These are phyloP conservation scores for Quadroppia sp. DNA, from an alignment of 2,888 invertebrate genomes.

Conservation along the genomic window DNA sequence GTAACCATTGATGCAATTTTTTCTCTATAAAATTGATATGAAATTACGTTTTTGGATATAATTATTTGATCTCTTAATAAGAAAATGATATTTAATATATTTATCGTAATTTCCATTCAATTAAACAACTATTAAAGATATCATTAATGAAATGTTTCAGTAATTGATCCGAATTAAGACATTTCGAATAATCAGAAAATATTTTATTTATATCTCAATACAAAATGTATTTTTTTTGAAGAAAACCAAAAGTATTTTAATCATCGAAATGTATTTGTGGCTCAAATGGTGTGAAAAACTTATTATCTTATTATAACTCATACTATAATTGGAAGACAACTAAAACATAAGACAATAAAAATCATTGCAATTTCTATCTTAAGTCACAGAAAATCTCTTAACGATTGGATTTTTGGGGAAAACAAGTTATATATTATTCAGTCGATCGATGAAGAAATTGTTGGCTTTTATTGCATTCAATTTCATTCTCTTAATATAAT, in stretches of 20 bases:
- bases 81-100: too few relatives aligned
- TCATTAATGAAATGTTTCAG: too few relatives aligned
- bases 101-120: too few relatives aligned
- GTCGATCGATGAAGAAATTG: conserved; percentile 7
- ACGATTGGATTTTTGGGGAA: conserved; percentile 7
- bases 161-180: too few relatives aligned
- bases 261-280: background rate
- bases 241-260: too few relatives aligned
- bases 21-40: too few relatives aligned
- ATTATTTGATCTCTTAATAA: too few relatives aligned
- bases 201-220: too few relatives aligned
- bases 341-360: conserved; percentile 1
- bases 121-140: too few relatives aligned
- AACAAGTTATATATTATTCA: conserved; percentile 16
- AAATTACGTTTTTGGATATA: too few relatives aligned
- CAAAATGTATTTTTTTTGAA: too few relatives aligned
- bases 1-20: conserved; percentile 6
- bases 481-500: conserved; percentile 11
- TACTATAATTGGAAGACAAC: conserved; percentile 12
- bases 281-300: background rate
- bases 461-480: conserved; percentile 13
- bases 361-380: background rate
- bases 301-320: background rate
- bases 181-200: too few relatives aligned
- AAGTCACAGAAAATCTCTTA: background rate